Evolutionary conservation across 2,888 invertebrate species (phyloP), one percentile per base, ranked within the genome.

Genomic region (Orgyia antiqua): DNA sequence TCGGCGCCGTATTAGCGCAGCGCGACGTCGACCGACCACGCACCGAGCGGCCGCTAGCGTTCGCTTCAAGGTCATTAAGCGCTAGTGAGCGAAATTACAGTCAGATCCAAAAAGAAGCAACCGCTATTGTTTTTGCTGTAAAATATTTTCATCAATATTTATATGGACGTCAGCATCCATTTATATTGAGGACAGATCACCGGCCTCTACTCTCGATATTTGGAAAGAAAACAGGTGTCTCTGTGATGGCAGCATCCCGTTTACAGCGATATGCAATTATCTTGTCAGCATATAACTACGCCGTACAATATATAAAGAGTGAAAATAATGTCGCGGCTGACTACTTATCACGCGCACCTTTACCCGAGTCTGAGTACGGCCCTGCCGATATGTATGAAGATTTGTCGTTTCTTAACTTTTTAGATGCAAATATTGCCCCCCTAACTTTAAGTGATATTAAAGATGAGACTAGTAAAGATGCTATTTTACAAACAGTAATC

Each of bases 1-100:
- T 42, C 17, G 39, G 36, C 11, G 42, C 42, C 1, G 42, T 39
- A 2, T 9, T 42, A 1, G 9, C 42, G 1, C 37, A 37, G 6
- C 10, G 17, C 4, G 19, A 15, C 8, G 4, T 1, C 9, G 10
- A 3, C 1, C 24, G 18, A 1, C 9, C 13, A 7, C 4, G 1
- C 10, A n/a, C n/a, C n/a, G 39, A 39, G 9, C 24, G 28, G 0
- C 35, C 32, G 2, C 7, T 39, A 1, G 31, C 34, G 0, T 39
- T 13, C 23, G 39, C 25, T 1, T 39, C 31, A 1, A 8, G 20
- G 2, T 21, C 28, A 3, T n/a, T 28, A n/a, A 8, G 20, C 2
- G 11, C 9, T 4, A 28, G 28, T 13, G 28, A 28, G 9, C 13
- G 13, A 10, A 28, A 28, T 8, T 28, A 28, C 7, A 28, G 28